These are phyloP conservation scores for Elysia crispata DNA, from an alignment of 2,888 invertebrate species.

Conservation along the genomic window DNA sequence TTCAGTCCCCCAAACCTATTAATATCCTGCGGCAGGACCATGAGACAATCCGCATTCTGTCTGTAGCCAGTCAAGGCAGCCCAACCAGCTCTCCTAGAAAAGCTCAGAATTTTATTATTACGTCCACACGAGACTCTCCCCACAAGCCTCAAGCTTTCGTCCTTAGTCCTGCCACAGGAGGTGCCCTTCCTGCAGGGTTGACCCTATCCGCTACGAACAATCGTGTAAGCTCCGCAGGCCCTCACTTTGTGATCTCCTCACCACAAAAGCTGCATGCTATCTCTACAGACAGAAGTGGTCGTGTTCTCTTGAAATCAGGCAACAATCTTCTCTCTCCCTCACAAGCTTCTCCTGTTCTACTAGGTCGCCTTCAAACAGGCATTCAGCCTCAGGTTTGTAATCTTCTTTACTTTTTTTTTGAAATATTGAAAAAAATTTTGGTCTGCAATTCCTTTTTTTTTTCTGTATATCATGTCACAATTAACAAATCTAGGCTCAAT, in stretches of 20 bases:
- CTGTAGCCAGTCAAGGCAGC: slow-evolving; percentile 33
- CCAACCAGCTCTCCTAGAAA: slow-evolving; percentile 39
- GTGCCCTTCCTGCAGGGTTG: slow-evolving; percentile 26
- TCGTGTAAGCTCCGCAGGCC: background rate
- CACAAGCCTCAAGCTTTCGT: slow-evolving; percentile 45
- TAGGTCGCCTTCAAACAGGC: slow-evolving; percentile 62
- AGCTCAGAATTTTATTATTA: slow-evolving; percentile 42
- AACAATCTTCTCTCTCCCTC: slow-evolving; percentile 55
- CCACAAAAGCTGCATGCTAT: slow-evolving; percentile 50
- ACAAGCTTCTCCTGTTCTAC: slow-evolving; percentile 64
- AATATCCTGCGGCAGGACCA: slow-evolving; percentile 37
- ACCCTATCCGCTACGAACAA: background rate
- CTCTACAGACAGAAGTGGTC: slow-evolving; percentile 40
- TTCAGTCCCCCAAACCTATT: background rate
- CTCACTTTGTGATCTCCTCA: slow-evolving; percentile 45
- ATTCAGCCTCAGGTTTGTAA: slow-evolving; percentile 43
- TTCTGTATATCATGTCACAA: too few species aligned
- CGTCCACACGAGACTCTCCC: slow-evolving; percentile 40
- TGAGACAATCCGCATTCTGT: slow-evolving; percentile 43
- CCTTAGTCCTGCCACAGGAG: slow-evolving; percentile 38
- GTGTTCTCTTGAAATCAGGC: slow-evolving; percentile 40
- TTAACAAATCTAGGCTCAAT: too few species aligned
- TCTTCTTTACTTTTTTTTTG: too few species aligned
- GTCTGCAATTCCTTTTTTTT: too few species aligned
- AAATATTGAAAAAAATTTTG: too few species aligned